Evolutionary conservation across 2,888 invertebrate genomes (phyloP).

Genomic region (Callimorpha dominula): DNA sequence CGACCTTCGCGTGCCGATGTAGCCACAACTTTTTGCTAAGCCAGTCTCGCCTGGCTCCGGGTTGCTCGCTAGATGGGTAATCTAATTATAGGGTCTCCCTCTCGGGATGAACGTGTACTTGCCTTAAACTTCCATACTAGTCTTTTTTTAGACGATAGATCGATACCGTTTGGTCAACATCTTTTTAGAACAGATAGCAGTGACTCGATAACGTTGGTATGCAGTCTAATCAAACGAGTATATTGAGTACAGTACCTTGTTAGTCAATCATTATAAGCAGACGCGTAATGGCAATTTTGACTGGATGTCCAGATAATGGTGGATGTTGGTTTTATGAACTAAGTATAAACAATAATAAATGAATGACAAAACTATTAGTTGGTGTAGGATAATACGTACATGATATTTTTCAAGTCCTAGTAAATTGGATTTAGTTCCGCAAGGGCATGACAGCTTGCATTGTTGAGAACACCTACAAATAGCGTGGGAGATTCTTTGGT

Average conservation of each 20-base stretch:
- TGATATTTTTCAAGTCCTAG: conserved; percentile 51
- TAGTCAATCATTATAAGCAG: conserved; percentile 12
- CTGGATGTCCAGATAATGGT: conserved; percentile 40
- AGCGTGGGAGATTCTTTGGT: conserved; percentile 55
- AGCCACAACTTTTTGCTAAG: conserved; percentile 77
- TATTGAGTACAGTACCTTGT: conserved; percentile 17
- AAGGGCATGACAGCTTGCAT: conserved; percentile 46
- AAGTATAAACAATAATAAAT: conserved; percentile 14
- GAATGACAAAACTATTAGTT: conserved; percentile 45
- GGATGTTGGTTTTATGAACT: conserved; percentile 33
- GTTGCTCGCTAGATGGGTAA: conserved; percentile 73
- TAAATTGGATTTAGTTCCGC: conserved; percentile 55
- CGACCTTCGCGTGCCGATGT: conserved; percentile 73
- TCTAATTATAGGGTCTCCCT: conserved; percentile 79
- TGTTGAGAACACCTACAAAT: conserved; percentile 46
- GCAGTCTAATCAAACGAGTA: conserved; percentile 18
- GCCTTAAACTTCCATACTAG: conserved; percentile 63
- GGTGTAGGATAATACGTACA: conserved; percentile 47
- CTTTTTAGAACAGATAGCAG: conserved; percentile 28
- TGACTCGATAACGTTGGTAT: conserved; percentile 6
- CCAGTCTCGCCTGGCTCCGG: conserved; percentile 69
- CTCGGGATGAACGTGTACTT: conserved; percentile 64
- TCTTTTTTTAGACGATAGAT: conserved; percentile 56
- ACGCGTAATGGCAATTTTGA: conserved; percentile 24
- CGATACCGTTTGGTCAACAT: conserved; percentile 53